Conservation (phyloP, 1,140 invertebrate species). For the Bombus consobrinus region DNA sequence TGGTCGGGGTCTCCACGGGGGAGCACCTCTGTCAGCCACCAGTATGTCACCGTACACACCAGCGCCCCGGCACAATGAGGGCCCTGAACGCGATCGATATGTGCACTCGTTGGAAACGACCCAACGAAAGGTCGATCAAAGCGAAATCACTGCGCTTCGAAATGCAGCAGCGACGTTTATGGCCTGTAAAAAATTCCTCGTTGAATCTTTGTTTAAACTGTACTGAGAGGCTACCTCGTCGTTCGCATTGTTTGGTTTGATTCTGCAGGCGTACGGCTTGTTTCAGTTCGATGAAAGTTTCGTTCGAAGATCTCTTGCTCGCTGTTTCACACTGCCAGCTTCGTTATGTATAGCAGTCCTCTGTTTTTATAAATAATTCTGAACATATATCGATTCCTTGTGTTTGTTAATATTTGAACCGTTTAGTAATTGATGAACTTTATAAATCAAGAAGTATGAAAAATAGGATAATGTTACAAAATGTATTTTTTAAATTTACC, state of each 20-base stretch:
- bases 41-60: conserved; percentile 81
- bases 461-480: not conserved
- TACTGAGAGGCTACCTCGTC: not conserved
- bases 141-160: conserved; percentile 70
- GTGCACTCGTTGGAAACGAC: conserved; percentile 77
- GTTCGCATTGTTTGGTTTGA: not conserved
- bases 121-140: conserved; percentile 76
- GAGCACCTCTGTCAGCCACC: conserved; percentile 72
- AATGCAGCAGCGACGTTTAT: conserved; percentile 39
- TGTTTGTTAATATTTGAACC: not conserved
- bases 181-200: conserved; percentile 41
- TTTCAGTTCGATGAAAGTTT: not conserved
- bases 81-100: conserved; percentile 77
- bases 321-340: not conserved
- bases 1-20: conserved; percentile 48
- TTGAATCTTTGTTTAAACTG: conserved; percentile 33
- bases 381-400: not conserved
- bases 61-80: conserved; percentile 77
- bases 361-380: not conserved
- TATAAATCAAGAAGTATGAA: not conserved
- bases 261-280: not conserved
- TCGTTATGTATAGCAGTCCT: not conserved
- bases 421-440: not conserved
- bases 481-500: not conserved
- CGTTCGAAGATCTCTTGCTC: not conserved